A percentile compares a stretch with the other conserved stretches of the same genome.
phyloP scores from a whole-genome alignment of 1,140 invertebrate genomes.

The Pogonomyrmex californicus region DNA sequence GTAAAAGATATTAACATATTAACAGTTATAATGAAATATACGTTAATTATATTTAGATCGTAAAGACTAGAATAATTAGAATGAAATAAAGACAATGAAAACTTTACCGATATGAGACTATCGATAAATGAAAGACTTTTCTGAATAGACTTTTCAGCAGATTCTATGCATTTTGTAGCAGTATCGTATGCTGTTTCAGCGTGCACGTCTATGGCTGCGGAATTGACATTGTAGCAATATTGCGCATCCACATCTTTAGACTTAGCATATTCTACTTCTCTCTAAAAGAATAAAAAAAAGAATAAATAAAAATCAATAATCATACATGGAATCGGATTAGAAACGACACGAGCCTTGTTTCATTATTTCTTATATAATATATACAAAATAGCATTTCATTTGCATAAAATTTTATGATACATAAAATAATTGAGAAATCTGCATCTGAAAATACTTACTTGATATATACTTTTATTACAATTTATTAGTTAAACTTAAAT shows the following conservation, averaged over 20 bases:
- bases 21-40: not conserved
- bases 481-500: too few species aligned
- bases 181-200: not conserved
- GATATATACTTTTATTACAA: not conserved
- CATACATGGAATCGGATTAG: too few species aligned
- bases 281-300: slow-evolving; percentile 14
- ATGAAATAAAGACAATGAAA: not conserved
- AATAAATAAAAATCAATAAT: too few species aligned
- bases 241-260: not conserved
- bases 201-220: not conserved
- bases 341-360: too few species aligned
- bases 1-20: not conserved
- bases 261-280: slow-evolving; percentile 2
- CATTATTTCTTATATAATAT: not conserved
- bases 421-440: not conserved
- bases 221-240: not conserved
- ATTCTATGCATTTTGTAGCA: not conserved
- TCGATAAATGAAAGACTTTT: not conserved
- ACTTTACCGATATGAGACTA: not conserved
- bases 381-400: not conserved
- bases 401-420: not conserved
- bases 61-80: not conserved
- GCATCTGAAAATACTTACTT: too few species aligned
- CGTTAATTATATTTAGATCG: not conserved
- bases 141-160: not conserved